A percentile compares a stretch with the other conserved stretches of the same genome.
Conservation (phyloP, 37 sponge, comb jelly and placozoan genomes). For the Aplysina aerophoba region DNA sequence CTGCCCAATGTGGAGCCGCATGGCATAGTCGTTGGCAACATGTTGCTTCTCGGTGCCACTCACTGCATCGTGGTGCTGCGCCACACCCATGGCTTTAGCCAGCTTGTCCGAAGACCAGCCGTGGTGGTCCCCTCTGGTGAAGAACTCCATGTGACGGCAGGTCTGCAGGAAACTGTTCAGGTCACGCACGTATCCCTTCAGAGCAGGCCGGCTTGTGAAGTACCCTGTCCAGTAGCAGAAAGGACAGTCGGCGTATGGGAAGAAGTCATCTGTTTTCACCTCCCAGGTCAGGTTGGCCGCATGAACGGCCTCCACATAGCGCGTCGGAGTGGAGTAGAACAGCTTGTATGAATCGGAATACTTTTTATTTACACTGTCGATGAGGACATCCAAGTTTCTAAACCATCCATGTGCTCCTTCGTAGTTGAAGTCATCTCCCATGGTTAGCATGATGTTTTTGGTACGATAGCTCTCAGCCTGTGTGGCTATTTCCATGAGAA, state of each 20-base stretch:
- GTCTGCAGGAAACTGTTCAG: conserved; percentile 86
- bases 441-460: conserved; percentile 94
- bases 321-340: conserved; percentile 96
- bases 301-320: conserved; percentile 76
- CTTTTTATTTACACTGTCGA: conserved; percentile 74
- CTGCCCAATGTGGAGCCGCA: conserved; percentile 86
- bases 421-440: conserved; percentile 95
- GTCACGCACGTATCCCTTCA: conserved; percentile 90
- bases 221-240: conserved; percentile 93
- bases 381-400: conserved; percentile 93
- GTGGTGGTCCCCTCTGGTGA: conserved; percentile 12
- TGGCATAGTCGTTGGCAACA: conserved; percentile 96
- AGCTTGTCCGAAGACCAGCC: conserved; percentile 17
- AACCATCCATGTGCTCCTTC: conserved; percentile 76
- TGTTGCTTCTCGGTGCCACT: conserved; percentile 93
- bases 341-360: conserved; percentile 45
- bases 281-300: conserved; percentile 56
- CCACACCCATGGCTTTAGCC: conserved; percentile 85
- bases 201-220: conserved; percentile 91
- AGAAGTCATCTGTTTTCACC: conserved; percentile 95
- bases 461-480: conserved; percentile 62
- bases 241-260: conserved; percentile 89
- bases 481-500: conserved; percentile 28
- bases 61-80: conserved; percentile 98
- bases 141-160: conserved; percentile 84